These are phyloP conservation scores for Arremon brunneinucha DNA, from an alignment of 2,797 vertebrate species.

Conservation along the genomic window DNA sequence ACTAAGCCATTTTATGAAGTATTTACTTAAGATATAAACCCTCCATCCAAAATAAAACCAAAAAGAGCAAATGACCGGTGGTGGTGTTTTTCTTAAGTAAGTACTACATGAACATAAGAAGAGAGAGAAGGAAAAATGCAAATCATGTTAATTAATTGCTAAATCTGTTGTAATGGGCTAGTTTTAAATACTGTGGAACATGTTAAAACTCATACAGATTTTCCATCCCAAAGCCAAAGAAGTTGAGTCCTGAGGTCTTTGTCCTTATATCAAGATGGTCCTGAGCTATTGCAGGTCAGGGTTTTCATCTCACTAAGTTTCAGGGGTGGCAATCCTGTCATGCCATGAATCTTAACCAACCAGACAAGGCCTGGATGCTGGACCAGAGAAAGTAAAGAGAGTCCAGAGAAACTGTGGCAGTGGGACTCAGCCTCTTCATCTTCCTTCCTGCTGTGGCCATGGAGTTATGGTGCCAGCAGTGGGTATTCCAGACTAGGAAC, in stretches of 20 bases:
- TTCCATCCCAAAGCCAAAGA: not conserved
- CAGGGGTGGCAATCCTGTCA: not conserved
- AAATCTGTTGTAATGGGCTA: not conserved
- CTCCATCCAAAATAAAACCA: not conserved
- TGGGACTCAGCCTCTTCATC: not conserved
- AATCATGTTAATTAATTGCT: not conserved
- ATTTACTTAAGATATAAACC: constrained; percentile 7
- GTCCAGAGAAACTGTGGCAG: not conserved
- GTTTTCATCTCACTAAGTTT: not conserved
- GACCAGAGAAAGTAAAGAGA: not conserved
- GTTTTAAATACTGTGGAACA: not conserved
- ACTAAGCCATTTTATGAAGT: constrained; percentile 5
- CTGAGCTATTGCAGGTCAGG: not conserved
- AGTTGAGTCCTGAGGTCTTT: not conserved
- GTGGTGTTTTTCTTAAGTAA: not conserved
- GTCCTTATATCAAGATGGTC: not conserved
- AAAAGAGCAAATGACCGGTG: not conserved
- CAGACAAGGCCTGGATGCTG: not conserved
- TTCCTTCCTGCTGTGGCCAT: not conserved
- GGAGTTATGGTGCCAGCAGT: not conserved
- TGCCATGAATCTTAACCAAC: not conserved
- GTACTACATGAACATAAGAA: not conserved
- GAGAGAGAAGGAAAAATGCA: not conserved
- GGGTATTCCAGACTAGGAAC: not conserved
- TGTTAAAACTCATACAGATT: not conserved